phyloP scores from a whole-genome alignment of 2,797 vertebrate species.

The Stomatorhinus walkeri region DNA sequence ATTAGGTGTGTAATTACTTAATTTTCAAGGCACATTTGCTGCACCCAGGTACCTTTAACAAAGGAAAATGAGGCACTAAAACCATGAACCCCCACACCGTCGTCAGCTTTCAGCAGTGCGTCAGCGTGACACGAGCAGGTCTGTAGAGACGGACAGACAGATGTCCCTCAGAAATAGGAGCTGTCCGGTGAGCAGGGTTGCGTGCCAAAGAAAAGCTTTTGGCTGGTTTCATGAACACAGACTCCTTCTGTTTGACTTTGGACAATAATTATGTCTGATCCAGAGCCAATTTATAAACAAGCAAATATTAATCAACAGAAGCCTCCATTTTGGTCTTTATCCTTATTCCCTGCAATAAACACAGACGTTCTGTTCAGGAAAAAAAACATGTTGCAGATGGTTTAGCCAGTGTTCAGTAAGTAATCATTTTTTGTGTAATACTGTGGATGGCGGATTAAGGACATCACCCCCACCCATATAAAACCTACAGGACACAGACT shows the following conservation, averaged over 20 bases:
- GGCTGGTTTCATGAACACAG: not conserved
- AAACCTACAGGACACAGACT: constrained; percentile 52
- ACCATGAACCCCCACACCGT: constrained; percentile 81
- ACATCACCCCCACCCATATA: constrained; percentile 49
- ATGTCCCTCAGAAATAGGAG: constrained; percentile 54
- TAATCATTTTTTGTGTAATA: constrained; percentile 58
- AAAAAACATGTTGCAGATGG: constrained; percentile 56
- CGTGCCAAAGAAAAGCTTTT: not conserved
- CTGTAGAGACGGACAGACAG: constrained; percentile 76
- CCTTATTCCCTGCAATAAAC: constrained; percentile 62
- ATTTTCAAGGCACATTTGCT: constrained; percentile 89
- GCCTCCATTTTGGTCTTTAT: constrained; percentile 50
- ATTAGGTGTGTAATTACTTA: constrained; percentile 82
- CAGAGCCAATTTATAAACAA: constrained; percentile 44
- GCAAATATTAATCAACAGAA: constrained; percentile 64
- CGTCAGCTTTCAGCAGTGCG: constrained; percentile 75
- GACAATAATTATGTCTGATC: constrained; percentile 58
- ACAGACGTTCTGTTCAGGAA: constrained; percentile 55
- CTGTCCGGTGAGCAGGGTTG: not conserved
- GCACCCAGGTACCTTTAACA: constrained; percentile 74
- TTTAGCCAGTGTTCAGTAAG: constrained; percentile 50
- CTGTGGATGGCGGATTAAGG: constrained; percentile 61
- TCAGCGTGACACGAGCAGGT: constrained; percentile 73
- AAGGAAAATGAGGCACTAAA: constrained; percentile 72
- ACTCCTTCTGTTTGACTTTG: constrained; percentile 24